Percentiles rank a stretch among this genome's conserved stretches.
Evolutionary conservation across 2,797 vertebrate species (phyloP).

Genomic region (Hyperoplus immaculatus): DNA sequence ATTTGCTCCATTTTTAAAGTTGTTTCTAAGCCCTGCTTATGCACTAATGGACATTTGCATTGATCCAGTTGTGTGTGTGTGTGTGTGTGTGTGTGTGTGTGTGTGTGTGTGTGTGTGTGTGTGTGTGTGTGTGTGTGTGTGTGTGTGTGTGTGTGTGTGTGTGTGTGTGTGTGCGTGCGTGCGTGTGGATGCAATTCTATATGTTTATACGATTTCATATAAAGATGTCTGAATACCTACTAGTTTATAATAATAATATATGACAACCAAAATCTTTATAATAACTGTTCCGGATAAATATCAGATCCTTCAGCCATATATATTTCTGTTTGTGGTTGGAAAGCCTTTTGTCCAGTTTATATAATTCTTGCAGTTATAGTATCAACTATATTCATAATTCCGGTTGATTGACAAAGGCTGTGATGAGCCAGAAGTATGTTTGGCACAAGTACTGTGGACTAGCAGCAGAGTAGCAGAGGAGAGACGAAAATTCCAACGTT

Average conservation of each 20-base stretch:
- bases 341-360: background rate
- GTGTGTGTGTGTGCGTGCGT: background rate
- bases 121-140: slow-evolving; percentile 12
- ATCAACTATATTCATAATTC: slow-evolving; percentile 21
- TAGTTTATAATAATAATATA: slow-evolving; percentile 7
- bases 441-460: slow-evolving; percentile 41
- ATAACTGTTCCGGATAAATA: background rate
- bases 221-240: slow-evolving; percentile 24
- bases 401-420: background rate
- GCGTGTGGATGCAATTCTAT: slow-evolving; percentile 7
- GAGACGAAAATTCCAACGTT: slow-evolving; percentile 31
- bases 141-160: background rate
- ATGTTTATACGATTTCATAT: slow-evolving; percentile 5
- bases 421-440: slow-evolving; percentile 30
- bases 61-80: slow-evolving; percentile 44
- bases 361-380: background rate
- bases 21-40: slow-evolving; percentile 54
- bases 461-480: slow-evolving; percentile 26
- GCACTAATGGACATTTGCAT: slow-evolving; percentile 69
- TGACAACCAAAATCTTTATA: slow-evolving; percentile 14
- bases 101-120: too few species aligned
- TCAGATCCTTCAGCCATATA: background rate
- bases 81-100: too few species aligned
- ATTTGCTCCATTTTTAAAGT: slow-evolving; percentile 71
- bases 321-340: background rate